Conservation (phyloP, 2,797 vertebrate species). For the Echiichthys vipera region DNA sequence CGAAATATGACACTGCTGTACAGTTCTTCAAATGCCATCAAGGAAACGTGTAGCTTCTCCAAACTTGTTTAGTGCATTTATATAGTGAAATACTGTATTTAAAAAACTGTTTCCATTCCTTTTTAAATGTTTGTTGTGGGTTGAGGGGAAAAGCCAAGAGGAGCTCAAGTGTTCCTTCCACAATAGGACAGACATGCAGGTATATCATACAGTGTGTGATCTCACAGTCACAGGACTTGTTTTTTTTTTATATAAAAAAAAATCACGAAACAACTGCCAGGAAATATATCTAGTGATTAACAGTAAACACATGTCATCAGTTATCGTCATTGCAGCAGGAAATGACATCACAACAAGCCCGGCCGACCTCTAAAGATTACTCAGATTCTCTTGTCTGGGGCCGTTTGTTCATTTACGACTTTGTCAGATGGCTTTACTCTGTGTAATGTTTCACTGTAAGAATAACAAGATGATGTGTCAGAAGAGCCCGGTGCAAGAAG, state of each 20-base stretch:
- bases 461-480: conserved; percentile 72
- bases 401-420: conserved; percentile 62
- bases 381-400: conserved; percentile 59
- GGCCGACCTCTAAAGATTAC: conserved; percentile 40
- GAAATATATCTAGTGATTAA: conserved; percentile 41
- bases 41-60: background rate
- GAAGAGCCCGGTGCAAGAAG: conserved; percentile 25
- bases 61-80: background rate
- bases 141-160: background rate
- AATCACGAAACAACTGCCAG: conserved; percentile 16
- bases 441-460: conserved; percentile 68
- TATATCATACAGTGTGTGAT: background rate
- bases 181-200: background rate
- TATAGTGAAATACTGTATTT: background rate
- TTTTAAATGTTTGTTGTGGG: background rate
- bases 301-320: conserved; percentile 53
- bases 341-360: conserved; percentile 62
- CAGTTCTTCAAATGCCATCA: background rate
- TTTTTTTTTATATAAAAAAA: background rate
- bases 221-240: background rate
- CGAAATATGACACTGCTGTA: background rate
- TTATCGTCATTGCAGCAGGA: conserved; percentile 49
- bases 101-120: background rate
- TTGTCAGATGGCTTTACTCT: conserved; percentile 42
- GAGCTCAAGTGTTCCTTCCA: background rate